Conservation (phyloP, 2,797 vertebrate species). For the Acanthurus lineatus region DNA sequence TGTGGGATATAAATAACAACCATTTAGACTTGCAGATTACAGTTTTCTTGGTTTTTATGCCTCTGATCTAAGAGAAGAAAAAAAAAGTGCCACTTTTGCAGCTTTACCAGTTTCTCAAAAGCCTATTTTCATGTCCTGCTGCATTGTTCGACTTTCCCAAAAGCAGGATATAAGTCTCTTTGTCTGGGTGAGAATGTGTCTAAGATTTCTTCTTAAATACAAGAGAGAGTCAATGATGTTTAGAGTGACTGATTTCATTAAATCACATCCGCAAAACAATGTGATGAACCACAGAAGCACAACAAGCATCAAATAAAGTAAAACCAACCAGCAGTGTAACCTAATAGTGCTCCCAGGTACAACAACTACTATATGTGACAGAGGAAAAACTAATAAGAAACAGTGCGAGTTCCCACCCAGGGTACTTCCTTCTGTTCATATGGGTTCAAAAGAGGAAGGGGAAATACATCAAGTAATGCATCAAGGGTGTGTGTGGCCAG, state of each 20-base stretch:
- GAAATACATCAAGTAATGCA: constrained; percentile 58
- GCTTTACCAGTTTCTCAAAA: constrained; percentile 18
- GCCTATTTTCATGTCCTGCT: neutral
- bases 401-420: constrained; percentile 45
- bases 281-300: neutral
- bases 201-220: neutral
- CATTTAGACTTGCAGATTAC: constrained; percentile 4
- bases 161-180: neutral
- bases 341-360: neutral
- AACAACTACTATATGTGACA: constrained; percentile 20
- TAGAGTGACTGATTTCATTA: neutral
- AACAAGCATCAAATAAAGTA: neutral
- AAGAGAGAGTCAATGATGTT: neutral
- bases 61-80: neutral
- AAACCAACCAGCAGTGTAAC: neutral
- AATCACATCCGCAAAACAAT: neutral
- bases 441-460: constrained; percentile 59
- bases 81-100: neutral
- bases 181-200: neutral
- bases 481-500: constrained; percentile 62
- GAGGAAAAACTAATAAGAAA: constrained; percentile 26
- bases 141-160: constrained; percentile 10
- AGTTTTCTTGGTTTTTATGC: neutral
- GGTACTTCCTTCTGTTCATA: constrained; percentile 43
- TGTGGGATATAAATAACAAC: constrained; percentile 20